Evolutionary conservation across 2,888 invertebrate species (phyloP), one percentile per base, ranked within the genome.

Genomic region (Phaonia tiefii): DNA sequence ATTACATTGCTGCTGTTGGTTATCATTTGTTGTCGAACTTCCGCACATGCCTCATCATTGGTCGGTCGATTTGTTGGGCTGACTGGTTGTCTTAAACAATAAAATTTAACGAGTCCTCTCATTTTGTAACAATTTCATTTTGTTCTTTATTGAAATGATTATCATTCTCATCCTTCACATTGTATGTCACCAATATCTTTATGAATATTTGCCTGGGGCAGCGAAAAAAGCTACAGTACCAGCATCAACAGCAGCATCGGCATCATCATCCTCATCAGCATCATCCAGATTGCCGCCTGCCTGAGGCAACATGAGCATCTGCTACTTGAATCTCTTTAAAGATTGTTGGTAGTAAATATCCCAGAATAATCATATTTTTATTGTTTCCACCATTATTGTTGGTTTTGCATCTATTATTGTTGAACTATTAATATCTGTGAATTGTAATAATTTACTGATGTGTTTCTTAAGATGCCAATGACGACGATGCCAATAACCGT

Each of bases 401-500:
- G 42, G 13, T n/a, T 31, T 3, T 49, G 49, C 20, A 17, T 13
- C 15, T 46, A 15, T 15, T 15, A 15, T 15, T 46, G 20, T 49
- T 46, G 49, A 5, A 17, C 20, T 49, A 49, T 49, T 49, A 49
- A 49, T 20, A 49, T 49, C 49, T 49, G 17, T 20, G 20, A 49
- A 49, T 20, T 5, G 49, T 49, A 17, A 49, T 49, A 17, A 49
- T 49, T 49, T 49, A 49, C 49, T 49, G 49, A 8, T 44, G 42
- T 49, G 17, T 20, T 49, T 7, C 49, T 49, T 49, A 49, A 49
- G 49, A 49, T 49, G 49, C 20, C 49, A 49, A 49, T 49, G 49
- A 49, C 15, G 20, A 4, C 15, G 15, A 49, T 17, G 20, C 17
- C 49, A 17, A 49, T 20, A 49, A 49, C 20, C n/a, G n/a, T n/a